These are phyloP conservation scores for Norana najaformis DNA, from an alignment of 2,888 invertebrate genomes.

Conservation along the genomic window DNA sequence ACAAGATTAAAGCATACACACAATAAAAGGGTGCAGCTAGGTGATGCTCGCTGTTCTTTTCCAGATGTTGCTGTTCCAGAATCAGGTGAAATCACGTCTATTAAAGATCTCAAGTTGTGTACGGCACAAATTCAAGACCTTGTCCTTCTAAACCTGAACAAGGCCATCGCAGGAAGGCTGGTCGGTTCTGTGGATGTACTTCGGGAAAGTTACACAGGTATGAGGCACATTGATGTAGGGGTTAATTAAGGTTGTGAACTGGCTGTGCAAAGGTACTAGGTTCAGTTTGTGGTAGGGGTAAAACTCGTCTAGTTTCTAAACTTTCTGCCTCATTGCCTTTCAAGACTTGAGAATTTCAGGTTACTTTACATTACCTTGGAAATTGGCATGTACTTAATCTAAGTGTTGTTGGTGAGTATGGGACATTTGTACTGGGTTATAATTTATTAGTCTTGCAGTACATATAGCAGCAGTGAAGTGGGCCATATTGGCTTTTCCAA, in stretches of 20 bases:
- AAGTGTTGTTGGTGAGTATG: not conserved
- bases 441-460: not conserved
- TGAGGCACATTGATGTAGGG: not conserved
- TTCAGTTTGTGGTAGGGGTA: not conserved
- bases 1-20: too few species aligned
- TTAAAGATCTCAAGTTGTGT: constrained; percentile 64
- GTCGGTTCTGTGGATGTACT: constrained; percentile 80
- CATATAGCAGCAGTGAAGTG: not conserved
- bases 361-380: not conserved
- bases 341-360: not conserved
- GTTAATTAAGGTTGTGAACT: not conserved
- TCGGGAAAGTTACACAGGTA: constrained; percentile 76
- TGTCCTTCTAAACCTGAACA: constrained; percentile 75
- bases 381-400: not conserved
- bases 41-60: not conserved
- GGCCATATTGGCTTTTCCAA: not conserved
- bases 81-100: constrained; percentile 55
- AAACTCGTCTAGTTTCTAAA: not conserved
- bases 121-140: constrained; percentile 73
- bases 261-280: not conserved
- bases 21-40: not conserved
- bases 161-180: constrained; percentile 77
- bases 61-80: constrained; percentile 58
- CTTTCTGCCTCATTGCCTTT: not conserved
- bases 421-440: not conserved